Conservation (phyloP, 23 tunicate genomes). For the Trididemnum clinides region DNA sequence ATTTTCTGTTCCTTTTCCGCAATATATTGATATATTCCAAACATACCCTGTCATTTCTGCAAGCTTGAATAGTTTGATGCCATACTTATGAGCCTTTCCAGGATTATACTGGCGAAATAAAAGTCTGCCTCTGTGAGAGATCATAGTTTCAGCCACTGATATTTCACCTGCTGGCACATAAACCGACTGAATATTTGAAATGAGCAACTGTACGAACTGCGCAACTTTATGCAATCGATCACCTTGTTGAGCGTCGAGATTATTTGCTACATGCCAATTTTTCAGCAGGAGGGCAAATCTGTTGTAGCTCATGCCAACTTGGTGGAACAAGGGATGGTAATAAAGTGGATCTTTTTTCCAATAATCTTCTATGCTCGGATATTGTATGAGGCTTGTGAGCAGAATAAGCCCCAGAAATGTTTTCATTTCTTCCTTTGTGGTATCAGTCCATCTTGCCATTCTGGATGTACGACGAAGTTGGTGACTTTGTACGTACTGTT, state of each 20-base stretch:
- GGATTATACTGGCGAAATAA: conserved; percentile 28
- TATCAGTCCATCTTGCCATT: conserved; percentile 14
- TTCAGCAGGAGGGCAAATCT: conserved; percentile 7
- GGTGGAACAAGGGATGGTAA: conserved; percentile 21
- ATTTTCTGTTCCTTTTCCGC: conserved; percentile 21
- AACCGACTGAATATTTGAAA: not conserved
- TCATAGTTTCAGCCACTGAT: conserved; percentile 9
- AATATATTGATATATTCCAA: conserved; percentile 5
- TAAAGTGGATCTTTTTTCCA: conserved; percentile 12
- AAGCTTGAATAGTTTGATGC: conserved; percentile 29
- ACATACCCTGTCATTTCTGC: conserved; percentile 32
- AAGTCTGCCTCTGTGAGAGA: conserved; percentile 28
- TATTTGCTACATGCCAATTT: conserved; percentile 31
- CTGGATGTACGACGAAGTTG: conserved; percentile 21
- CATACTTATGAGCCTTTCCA: conserved; percentile 26
- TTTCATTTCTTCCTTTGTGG: conserved; percentile 23
- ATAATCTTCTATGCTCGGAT: conserved; percentile 21
- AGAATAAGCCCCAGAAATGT: conserved; percentile 21
- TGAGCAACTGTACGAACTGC: not conserved
- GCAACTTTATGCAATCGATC: conserved; percentile 19
- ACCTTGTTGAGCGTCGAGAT: conserved; percentile 24
- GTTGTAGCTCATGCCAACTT: conserved; percentile 28
- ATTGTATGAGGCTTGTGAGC: conserved; percentile 23
- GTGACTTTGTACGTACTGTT: conserved; percentile 1
- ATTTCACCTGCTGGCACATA: conserved; percentile 31